These are phyloP conservation scores for Atherinomorus stipes DNA, from an alignment of 2,113 vertebrate species.

Conservation along the genomic window DNA sequence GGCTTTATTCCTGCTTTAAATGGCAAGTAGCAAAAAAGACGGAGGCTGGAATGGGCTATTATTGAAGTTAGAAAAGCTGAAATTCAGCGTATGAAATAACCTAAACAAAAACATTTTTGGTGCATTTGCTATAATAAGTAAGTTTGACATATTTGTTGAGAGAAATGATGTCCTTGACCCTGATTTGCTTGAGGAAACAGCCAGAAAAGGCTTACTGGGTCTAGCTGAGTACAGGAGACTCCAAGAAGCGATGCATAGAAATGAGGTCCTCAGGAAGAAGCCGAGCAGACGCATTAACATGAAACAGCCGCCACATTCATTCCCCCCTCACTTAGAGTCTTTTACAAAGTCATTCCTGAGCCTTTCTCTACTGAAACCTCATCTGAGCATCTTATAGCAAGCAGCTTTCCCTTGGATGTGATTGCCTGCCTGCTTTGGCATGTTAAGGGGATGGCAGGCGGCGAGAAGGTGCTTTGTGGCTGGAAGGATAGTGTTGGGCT, in stretches of 20 bases:
- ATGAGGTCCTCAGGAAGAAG: slow-evolving; percentile 52
- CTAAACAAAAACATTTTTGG: slow-evolving; percentile 10
- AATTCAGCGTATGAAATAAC: slow-evolving; percentile 27
- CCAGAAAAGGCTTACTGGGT: slow-evolving; percentile 4
- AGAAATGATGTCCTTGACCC: slow-evolving; percentile 10
- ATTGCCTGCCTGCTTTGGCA: slow-evolving; percentile 42
- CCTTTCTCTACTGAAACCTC: slow-evolving; percentile 51
- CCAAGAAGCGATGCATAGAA: slow-evolving; percentile 47
- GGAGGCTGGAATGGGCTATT: slow-evolving; percentile 80
- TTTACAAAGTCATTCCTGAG: slow-evolving; percentile 54
- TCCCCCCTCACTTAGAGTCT: slow-evolving; percentile 60
- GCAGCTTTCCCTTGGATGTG: slow-evolving; percentile 56
- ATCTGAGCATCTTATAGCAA: slow-evolving; percentile 43
- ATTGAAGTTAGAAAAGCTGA: slow-evolving; percentile 17
- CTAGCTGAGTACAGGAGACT: not conserved
- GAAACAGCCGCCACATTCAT: slow-evolving; percentile 43
- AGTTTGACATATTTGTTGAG: slow-evolving; percentile 13
- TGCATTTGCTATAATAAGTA: slow-evolving; percentile 17
- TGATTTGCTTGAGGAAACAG: slow-evolving; percentile 10
- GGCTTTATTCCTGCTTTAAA: slow-evolving; percentile 89
- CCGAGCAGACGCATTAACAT: slow-evolving; percentile 36
- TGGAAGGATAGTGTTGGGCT: slow-evolving; percentile 67
- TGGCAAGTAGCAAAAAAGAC: slow-evolving; percentile 85
- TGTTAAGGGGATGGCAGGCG: slow-evolving; percentile 71
- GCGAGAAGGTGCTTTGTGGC: slow-evolving; percentile 78